phyloP scores from a whole-genome alignment of 2,113 vertebrate genomes.

The Mus musculus region DNA sequence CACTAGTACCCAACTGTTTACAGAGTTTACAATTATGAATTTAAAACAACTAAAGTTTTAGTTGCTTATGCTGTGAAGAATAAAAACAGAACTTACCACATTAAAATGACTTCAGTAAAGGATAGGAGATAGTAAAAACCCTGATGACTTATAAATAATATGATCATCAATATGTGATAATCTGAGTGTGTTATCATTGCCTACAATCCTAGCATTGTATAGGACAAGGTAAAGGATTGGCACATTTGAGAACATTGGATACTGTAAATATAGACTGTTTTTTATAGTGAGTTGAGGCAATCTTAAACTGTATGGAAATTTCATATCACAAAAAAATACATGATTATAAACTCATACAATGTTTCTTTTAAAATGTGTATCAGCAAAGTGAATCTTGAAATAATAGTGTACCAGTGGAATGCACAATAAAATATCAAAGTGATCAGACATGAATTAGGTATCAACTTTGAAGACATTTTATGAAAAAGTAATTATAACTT shows the following conservation, averaged over 20 bases:
- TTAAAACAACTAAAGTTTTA: background rate
- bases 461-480: background rate
- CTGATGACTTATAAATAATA: background rate
- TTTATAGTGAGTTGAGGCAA: background rate
- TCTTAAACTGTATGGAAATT: background rate
- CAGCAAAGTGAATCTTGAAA: background rate
- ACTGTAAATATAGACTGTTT: background rate
- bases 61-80: background rate
- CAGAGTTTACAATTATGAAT: background rate
- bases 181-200: background rate
- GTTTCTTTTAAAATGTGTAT: background rate
- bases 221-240: background rate
- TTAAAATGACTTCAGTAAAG: background rate
- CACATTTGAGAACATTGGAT: background rate
- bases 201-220: too few species aligned
- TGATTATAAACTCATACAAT: background rate
- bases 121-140: background rate
- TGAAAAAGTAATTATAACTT: background rate
- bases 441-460: background rate
- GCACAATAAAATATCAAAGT: background rate
- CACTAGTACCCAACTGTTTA: too few species aligned
- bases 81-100: background rate
- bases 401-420: background rate
- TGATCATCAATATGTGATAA: background rate
- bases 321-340: background rate